Evolutionary conservation across 2,113 vertebrate species (phyloP), one percentile per base, ranked within the genome.

Genomic region (Anseranas semipalmata): DNA sequence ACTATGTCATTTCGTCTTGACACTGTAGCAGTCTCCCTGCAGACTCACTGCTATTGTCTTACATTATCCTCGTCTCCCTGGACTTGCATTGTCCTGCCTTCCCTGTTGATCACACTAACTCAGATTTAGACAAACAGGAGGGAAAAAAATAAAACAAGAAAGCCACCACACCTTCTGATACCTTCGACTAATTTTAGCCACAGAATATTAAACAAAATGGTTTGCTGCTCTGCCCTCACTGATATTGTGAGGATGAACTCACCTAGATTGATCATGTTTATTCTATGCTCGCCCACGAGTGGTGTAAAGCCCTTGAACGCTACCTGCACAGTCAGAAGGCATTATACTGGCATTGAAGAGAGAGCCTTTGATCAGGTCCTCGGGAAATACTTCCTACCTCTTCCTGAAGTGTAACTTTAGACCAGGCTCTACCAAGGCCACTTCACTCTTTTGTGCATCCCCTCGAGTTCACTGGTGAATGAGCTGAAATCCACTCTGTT

Each of bases 401-500:
- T 85, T 94, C 91, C 93, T 93, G 95, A 96, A 96, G 92, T 89
- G 94, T 79, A 96, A 93, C 94, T 96, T 96, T 76, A 96, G 95
- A 89, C 95, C 89, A 89, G 59, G 77, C 60, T 94, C 81, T 50
- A 91, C 89, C 92, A 95, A 92, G 84, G 87, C 95, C 95, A 96
- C 95, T 96, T 95, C 89, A 95, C 55, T 95, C 93, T 94, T 97
- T 96, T 97, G 89, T 97, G 84, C 70, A 85, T 92, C 91, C 81
- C 96, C 94, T 96, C 71, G 87, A 96, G 89, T 67, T 95, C 78
- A 20, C 58, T 45, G 56, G 89, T 96, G 96, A 96, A 97, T 85
- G 82, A 94, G 89, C 53, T 89, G 89, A 94, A 92, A 68, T 30
- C 81, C 70, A 62, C 65, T 90, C 88, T 1, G 33, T 62, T 91